A percentile compares a stretch with the other conserved stretches of the same genome.
Conservation (phyloP, 2,113 vertebrate species). For the Semicossyphus pulcher region DNA sequence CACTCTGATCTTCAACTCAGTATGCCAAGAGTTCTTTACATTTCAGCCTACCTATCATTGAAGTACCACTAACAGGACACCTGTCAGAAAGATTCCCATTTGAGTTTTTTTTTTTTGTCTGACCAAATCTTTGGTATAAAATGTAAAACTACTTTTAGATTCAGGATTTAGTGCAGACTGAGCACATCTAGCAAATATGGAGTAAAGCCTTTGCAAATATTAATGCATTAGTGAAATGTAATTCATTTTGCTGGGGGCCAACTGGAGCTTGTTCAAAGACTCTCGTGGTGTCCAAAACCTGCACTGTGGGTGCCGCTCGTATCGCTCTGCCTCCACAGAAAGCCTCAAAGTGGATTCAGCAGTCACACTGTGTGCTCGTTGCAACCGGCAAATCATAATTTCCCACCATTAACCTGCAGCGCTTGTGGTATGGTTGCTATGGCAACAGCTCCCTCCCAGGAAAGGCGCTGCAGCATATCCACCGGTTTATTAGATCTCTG, state of each 20-base stretch:
- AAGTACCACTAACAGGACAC: neutral
- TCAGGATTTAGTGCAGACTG: neutral
- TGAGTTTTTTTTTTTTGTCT: neutral
- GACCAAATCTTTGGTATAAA: neutral
- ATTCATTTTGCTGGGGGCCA: neutral
- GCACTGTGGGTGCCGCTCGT: slow-evolving; percentile 6
- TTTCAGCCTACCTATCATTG: neutral
- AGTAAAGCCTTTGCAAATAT: slow-evolving; percentile 2
- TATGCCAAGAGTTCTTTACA: neutral
- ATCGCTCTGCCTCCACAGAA: slow-evolving; percentile 6
- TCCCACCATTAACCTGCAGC: slow-evolving; percentile 75
- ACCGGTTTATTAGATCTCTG: slow-evolving; percentile 79
- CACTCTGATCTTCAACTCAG: neutral
- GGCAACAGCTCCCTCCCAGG: slow-evolving; percentile 72
- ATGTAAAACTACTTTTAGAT: neutral
- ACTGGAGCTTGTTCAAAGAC: slow-evolving; percentile 17
- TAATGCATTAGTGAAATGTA: neutral
- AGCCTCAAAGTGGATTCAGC: slow-evolving; percentile 43
- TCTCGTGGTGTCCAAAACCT: slow-evolving; percentile 2
- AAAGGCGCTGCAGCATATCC: slow-evolving; percentile 74
- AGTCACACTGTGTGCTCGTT: slow-evolving; percentile 34
- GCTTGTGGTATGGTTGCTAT: slow-evolving; percentile 72
- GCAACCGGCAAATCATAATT: slow-evolving; percentile 68
- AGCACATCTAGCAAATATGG: neutral
- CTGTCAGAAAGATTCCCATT: neutral